phyloP scores from a whole-genome alignment of 64 coral and sea anemone species.

The Pocillopora damicornis region DNA sequence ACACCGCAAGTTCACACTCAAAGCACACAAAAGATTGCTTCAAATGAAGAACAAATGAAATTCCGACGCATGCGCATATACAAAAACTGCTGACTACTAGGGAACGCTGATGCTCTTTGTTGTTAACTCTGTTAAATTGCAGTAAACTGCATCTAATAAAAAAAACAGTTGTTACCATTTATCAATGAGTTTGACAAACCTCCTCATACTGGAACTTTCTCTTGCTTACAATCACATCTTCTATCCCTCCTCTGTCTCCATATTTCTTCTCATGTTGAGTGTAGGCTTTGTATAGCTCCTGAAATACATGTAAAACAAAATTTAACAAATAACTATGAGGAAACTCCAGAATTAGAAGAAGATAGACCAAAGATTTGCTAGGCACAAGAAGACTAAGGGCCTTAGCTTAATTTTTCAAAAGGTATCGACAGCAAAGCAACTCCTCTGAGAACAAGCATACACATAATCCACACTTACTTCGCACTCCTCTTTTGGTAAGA shows the following conservation, averaged over 20 bases:
- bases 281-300: constrained; percentile 95
- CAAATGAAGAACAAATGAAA: neutral
- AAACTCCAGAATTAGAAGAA: too few species aligned
- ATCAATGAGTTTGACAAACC: constrained; percentile 28
- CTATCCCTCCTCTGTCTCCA: constrained; percentile 95
- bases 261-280: constrained; percentile 99
- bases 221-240: constrained; percentile 97
- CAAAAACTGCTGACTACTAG: too few species aligned
- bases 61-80: too few species aligned
- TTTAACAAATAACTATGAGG: too few species aligned
- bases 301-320: neutral
- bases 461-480: constrained; percentile 52
- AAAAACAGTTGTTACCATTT: too few species aligned
- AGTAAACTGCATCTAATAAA: too few species aligned
- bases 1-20: too few species aligned
- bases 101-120: too few species aligned
- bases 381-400: too few species aligned
- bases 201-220: constrained; percentile 99
- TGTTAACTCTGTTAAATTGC: too few species aligned
- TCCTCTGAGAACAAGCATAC: neutral
- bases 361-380: too few species aligned
- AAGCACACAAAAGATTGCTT: neutral
- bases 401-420: too few species aligned
- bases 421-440: neutral
- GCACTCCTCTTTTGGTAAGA: constrained; percentile 90